Evolutionary conservation across 2,113 vertebrate genomes (phyloP), one percentile per base, ranked within the genome.

Genomic region (Corvus cornix): DNA sequence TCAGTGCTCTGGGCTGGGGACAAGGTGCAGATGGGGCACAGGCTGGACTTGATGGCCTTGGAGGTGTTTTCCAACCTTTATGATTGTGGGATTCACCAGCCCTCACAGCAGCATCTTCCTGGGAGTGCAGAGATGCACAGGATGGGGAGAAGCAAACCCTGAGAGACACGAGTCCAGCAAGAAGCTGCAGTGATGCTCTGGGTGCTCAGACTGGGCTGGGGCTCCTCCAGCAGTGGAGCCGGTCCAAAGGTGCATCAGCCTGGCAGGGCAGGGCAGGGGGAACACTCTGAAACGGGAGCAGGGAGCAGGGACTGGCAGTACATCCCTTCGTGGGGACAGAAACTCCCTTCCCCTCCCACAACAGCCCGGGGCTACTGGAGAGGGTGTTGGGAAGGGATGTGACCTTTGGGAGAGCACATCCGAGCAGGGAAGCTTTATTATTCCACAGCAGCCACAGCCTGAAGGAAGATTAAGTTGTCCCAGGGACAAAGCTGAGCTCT

Each of bases 401-500:
- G 91, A 94, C 83, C 62, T 95, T 94, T 92, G 53, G 67, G 60
- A 87, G 80, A 89, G 43, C 84, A 77, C 44, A 81, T 83, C 1
- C 1, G 1, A 85, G 85, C 66, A 63, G 39, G 30, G 31, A 41
- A 79, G 37, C 58, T 96, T 95, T 90, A 22, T 87, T 92, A 89
- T 90, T 88, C 85, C 69, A 19, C 76, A 89, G 60, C 74, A 86
- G 69, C 60, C 78, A 76, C 51, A 76, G 76, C 87, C 79, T 66
- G 51, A 30, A 92, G 93, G 72, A 44, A 90, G 87, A 96, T 82
- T 52, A 82, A 82, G 39, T 20, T 76, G 91, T 95, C 93, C 63
- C 58, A 78, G 80, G 72, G 82, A 92, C 95, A 96, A 94, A 96
- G 87, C 82, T 93, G 93, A 91, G 91, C 73, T 93, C 69, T 78